phyloP scores from a whole-genome alignment of 2,797 vertebrate species.

The Falco cherrug region DNA sequence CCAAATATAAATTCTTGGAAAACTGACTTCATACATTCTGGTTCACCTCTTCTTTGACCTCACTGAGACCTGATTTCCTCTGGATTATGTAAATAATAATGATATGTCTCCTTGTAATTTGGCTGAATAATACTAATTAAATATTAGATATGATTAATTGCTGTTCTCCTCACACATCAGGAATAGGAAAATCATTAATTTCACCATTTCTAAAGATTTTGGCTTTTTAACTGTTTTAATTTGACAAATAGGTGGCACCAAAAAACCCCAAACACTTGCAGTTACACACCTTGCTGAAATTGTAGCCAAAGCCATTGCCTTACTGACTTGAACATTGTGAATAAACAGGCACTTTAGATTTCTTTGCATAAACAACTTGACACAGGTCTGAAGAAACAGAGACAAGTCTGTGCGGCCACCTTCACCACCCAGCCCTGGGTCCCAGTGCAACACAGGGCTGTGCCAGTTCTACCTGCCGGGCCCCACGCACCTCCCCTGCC shows the following conservation, averaged over 20 bases:
- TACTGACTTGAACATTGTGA: background rate
- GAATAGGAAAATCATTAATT: background rate
- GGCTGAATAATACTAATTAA: background rate
- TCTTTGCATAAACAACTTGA: background rate
- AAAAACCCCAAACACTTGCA: background rate
- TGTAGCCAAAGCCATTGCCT: background rate
- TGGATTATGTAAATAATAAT: background rate
- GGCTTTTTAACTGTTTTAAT: background rate
- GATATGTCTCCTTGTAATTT: background rate
- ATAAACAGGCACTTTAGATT: background rate
- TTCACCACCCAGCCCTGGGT: background rate
- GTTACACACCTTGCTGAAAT: background rate
- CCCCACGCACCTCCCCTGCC: background rate
- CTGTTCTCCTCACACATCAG: background rate
- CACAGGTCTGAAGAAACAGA: background rate
- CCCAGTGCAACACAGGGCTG: background rate
- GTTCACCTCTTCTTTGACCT: slow-evolving; percentile 19
- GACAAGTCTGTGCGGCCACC: background rate
- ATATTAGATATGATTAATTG: background rate
- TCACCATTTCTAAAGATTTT: background rate
- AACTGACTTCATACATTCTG: background rate
- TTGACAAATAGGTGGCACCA: background rate
- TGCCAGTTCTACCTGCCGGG: background rate
- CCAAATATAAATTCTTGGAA: background rate
- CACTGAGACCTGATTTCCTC: background rate